These are phyloP conservation scores for Rhagoletis pomonella DNA, from an alignment of 1,140 invertebrate species.

Conservation along the genomic window DNA sequence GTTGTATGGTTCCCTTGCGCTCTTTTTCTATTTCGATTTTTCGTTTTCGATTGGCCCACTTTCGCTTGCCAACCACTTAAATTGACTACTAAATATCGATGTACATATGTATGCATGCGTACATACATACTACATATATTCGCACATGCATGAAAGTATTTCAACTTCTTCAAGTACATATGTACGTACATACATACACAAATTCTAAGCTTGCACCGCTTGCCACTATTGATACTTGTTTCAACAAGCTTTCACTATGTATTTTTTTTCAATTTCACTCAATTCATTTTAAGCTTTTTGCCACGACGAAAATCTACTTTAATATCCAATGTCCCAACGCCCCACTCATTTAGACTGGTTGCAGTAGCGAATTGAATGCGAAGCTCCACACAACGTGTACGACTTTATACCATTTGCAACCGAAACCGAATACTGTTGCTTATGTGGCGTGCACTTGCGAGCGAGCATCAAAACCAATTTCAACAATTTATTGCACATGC, in stretches of 20 bases:
- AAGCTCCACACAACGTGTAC: background rate
- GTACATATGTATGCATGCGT: background rate
- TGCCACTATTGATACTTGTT: background rate
- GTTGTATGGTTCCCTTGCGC: background rate
- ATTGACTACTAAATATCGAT: background rate
- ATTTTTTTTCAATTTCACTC: conserved; percentile 36
- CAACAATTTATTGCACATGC: conserved; percentile 43
- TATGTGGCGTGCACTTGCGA: background rate
- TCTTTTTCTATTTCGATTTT: background rate
- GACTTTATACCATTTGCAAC: background rate
- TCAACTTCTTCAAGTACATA: background rate
- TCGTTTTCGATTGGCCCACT: conserved; percentile 32
- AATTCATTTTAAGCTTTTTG: conserved; percentile 30
- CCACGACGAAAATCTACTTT: conserved; percentile 1
- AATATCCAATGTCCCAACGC: conserved; percentile 19
- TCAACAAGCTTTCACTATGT: conserved; percentile 25
- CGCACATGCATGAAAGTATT: background rate
- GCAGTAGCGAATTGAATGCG: conserved; percentile 45
- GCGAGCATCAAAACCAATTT: conserved; percentile 35
- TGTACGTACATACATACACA: background rate
- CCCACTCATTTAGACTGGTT: conserved; percentile 16
- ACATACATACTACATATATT: background rate
- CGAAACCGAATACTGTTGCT: conserved; percentile 25
- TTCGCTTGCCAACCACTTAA: background rate
- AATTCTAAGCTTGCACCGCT: conserved; percentile 9